Evolutionary conservation across 64 coral and sea anemone species (phyloP).

Genomic region (Pachyseris speciosa): DNA sequence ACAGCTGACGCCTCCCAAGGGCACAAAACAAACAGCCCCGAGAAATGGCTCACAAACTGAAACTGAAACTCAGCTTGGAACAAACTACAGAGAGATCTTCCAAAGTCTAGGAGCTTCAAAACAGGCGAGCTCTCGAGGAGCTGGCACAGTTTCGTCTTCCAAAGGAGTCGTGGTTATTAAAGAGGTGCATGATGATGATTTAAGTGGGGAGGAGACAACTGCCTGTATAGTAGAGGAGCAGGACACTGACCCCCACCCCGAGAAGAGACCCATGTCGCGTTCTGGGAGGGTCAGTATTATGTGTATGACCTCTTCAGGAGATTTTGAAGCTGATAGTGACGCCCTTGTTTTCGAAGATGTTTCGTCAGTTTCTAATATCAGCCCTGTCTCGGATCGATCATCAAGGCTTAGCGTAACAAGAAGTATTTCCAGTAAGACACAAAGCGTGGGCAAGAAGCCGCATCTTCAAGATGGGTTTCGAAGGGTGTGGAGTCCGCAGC

Average conservation of each 20-base stretch:
- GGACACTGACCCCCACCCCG: background rate
- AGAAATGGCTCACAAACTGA: background rate
- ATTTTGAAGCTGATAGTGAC: conserved; percentile 75
- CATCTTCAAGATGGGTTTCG: background rate
- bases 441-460: background rate
- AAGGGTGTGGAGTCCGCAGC: conserved; percentile 85
- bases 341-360: conserved; percentile 17
- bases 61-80: conserved; percentile 19
- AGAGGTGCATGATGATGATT: conserved; percentile 53
- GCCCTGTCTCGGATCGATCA: background rate
- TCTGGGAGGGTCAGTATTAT: conserved; percentile 71
- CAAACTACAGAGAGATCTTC: conserved; percentile 89
- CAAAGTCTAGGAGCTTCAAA: conserved; percentile 59
- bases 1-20: background rate
- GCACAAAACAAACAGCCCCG: background rate
- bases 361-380: background rate
- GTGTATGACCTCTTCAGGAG: conserved; percentile 71
- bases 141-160: background rate
- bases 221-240: conserved; percentile 84
- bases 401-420: background rate
- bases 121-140: background rate
- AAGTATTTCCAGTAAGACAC: background rate
- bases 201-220: conserved; percentile 60
- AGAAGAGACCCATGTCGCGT: conserved; percentile 15
- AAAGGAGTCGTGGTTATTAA: conserved; percentile 45